Conservation (phyloP, 2,797 vertebrate genomes). For the Hephaestus fuliginosus region DNA sequence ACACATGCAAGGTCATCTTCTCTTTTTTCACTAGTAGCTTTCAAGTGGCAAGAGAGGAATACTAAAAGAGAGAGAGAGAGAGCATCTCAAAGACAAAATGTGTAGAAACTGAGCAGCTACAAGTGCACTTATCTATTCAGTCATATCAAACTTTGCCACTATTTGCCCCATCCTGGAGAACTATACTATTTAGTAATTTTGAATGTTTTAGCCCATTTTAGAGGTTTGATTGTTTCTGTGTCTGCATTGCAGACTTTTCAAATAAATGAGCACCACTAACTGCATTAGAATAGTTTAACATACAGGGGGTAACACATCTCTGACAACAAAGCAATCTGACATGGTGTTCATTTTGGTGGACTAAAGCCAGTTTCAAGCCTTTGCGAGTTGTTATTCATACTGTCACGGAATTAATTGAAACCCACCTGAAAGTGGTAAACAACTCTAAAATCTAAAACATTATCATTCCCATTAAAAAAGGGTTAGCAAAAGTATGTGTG, state of each 20-base stretch:
- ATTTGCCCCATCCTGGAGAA: not conserved
- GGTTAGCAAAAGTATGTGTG: not conserved
- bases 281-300: conserved; percentile 30
- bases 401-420: not conserved
- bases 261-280: conserved; percentile 3
- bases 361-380: not conserved
- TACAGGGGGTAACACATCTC: not conserved
- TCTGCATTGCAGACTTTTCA: conserved; percentile 13
- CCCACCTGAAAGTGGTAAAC: not conserved
- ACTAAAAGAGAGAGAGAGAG: conserved; percentile 14
- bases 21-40: conserved; percentile 26
- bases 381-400: conserved; percentile 2
- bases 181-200: not conserved
- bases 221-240: not conserved
- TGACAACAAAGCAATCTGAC: not conserved
- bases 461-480: not conserved
- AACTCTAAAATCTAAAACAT: not conserved
- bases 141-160: not conserved
- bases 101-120: conserved; percentile 9
- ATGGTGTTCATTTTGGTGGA: conserved; percentile 13
- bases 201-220: not conserved
- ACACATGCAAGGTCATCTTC: conserved; percentile 52
- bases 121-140: not conserved
- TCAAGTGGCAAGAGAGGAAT: conserved; percentile 31
- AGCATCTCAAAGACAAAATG: conserved; percentile 3